These are phyloP conservation scores for Anneissia japonica DNA, from an alignment of 35 echinoderm and acorn worm species.

Conservation along the genomic window DNA sequence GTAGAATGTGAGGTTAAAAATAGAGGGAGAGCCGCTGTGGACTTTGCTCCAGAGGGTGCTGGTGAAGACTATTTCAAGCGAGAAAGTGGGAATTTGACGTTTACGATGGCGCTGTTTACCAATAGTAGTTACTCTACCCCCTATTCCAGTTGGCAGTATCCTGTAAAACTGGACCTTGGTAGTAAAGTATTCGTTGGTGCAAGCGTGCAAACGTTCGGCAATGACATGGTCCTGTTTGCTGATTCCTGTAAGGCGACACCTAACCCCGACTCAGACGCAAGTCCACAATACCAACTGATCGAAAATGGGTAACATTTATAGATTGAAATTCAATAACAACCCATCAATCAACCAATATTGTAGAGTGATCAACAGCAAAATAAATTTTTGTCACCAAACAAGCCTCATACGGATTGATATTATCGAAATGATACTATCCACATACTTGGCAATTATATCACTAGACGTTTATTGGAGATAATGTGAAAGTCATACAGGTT, in stretches of 20 bases:
- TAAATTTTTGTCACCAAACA: too few relatives aligned
- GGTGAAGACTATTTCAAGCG: neutral
- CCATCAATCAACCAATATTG: too few relatives aligned
- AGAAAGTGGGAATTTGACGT: neutral
- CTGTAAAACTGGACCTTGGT: neutral
- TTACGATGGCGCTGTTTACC: neutral
- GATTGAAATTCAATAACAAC: too few relatives aligned
- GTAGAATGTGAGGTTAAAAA: neutral
- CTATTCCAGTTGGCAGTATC: neutral
- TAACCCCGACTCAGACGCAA: neutral
- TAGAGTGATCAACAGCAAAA: too few relatives aligned
- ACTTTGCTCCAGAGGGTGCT: neutral
- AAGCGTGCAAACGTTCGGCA: neutral
- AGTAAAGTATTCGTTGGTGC: neutral
- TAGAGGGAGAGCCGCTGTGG: neutral
- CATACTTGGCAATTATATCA: too few relatives aligned
- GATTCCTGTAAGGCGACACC: neutral
- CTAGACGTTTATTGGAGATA: too few relatives aligned
- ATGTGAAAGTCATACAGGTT: too few relatives aligned
- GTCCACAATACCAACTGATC: neutral
- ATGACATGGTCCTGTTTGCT: neutral
- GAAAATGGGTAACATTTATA: neutral
- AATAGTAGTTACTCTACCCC: neutral
- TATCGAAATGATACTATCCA: too few relatives aligned
- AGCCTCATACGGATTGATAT: too few relatives aligned